A percentile compares a stretch with the other conserved stretches of the same genome.
Evolutionary conservation across 2,888 invertebrate genomes (phyloP).

Genomic region (Rhaphigaster nebulosa): DNA sequence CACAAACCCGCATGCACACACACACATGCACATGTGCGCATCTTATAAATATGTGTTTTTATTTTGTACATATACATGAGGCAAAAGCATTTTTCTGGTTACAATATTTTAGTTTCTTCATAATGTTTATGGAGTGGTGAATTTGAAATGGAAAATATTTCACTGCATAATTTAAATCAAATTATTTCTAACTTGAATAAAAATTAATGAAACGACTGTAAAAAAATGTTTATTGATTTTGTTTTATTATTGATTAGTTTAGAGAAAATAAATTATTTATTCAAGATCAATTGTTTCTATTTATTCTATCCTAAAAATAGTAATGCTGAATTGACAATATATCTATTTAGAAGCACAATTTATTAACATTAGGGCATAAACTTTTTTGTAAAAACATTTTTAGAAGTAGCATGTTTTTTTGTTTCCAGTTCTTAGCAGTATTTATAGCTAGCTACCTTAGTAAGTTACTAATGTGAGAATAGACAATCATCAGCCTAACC

Average conservation of each 20-base stretch:
- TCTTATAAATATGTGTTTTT: neutral
- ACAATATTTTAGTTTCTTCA: neutral
- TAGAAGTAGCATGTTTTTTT: too few relatives aligned
- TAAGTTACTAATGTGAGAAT: too few relatives aligned
- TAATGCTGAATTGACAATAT: neutral
- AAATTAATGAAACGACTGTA: neutral
- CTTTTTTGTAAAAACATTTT: too few relatives aligned
- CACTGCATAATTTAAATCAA: constrained; percentile 26
- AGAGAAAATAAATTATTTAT: constrained; percentile 41
- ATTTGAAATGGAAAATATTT: neutral
- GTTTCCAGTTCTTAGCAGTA: too few relatives aligned
- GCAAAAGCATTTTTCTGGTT: neutral
- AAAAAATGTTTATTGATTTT: neutral
- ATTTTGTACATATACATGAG: neutral
- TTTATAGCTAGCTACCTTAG: too few relatives aligned
- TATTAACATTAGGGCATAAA: too few relatives aligned
- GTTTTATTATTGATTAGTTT: neutral
- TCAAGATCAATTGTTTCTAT: neutral
- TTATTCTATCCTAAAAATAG: neutral
- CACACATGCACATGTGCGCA: neutral
- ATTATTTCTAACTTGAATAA: neutral
- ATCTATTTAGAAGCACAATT: too few relatives aligned
- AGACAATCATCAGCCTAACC: too few relatives aligned
- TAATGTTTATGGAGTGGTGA: neutral
- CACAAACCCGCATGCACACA: neutral